A percentile compares a stretch with the other conserved stretches of the same genome.
These are phyloP conservation scores for Buathra laborator DNA, from an alignment of 2,888 invertebrate species.

Conservation along the genomic window DNA sequence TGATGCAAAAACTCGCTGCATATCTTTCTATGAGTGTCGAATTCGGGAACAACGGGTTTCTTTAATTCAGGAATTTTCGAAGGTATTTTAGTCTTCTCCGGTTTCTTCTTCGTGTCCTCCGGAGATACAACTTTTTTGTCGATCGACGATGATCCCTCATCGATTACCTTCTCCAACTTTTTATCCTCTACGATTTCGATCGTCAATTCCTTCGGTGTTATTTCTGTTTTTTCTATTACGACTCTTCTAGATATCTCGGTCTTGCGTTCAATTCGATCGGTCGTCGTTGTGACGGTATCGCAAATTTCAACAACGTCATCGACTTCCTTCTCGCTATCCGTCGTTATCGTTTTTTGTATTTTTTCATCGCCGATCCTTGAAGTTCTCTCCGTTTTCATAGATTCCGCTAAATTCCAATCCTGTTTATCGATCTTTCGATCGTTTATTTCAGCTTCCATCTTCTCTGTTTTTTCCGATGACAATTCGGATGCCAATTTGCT, in stretches of 20 bases:
- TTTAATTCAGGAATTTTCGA: constrained; percentile 50
- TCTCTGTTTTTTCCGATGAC: constrained; percentile 23
- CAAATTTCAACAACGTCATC: constrained; percentile 22
- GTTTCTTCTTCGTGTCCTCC: constrained; percentile 24
- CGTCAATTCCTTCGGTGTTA: constrained; percentile 1
- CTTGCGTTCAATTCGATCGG: constrained; percentile 13
- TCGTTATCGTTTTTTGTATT: constrained; percentile 11
- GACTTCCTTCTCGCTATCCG: constrained; percentile 19
- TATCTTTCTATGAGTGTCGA: constrained; percentile 39
- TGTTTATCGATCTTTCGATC: constrained; percentile 55
- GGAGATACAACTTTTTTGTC: not conserved
- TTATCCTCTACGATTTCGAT: not conserved
- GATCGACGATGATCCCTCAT: not conserved
- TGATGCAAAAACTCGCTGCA: constrained; percentile 62
- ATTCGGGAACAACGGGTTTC: constrained; percentile 36
- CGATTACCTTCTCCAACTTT: constrained; percentile 24
- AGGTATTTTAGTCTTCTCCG: constrained; percentile 42
- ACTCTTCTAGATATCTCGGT: not conserved
- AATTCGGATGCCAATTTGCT: constrained; percentile 25
- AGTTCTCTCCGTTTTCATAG: constrained; percentile 40
- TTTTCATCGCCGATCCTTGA: constrained; percentile 9
- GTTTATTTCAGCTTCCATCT: constrained; percentile 20
- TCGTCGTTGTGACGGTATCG: constrained; percentile 13
- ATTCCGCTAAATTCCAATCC: constrained; percentile 53
- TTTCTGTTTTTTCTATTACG: not conserved